Evolutionary conservation across 2,797 vertebrate species (phyloP), one percentile per base, ranked within the genome.

Genomic region (Carapus acus): DNA sequence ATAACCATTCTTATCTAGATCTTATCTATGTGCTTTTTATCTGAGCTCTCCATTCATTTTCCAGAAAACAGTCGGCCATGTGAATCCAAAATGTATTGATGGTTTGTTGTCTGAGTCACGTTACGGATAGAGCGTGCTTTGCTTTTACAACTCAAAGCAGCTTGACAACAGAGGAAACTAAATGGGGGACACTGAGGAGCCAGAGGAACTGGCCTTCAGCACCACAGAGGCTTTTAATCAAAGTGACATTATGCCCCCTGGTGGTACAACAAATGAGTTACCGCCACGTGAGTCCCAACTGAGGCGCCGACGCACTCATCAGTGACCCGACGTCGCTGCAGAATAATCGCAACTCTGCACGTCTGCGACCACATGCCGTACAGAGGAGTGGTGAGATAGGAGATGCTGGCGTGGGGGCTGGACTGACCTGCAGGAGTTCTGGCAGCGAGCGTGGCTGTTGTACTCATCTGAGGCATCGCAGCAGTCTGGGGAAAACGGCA

Each of bases 381-480:
- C n/a, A n/a, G n/a, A n/a, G n/a, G n/a, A n/a, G n/a, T 49, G 46
- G 14, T 22, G 3, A 22, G 15, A 44, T 9, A 27, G 24, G 4
- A 5, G 24, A 9, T 5, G 5, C 9, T 27, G 24, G 24, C 4
- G 9, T 27, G 24, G 8, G 24, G 22, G 58, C 55, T 63, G 53
- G 34, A 81, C 85, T 84, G 67, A 87, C 87, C 87, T 87, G 83
- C 87, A 86, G 43, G 81, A 80, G 80, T 85, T 85, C 65, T 76
- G 81, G 83, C 86, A 87, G 55, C 9, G 78, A 56, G 70, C 45
- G 54, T 66, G 81, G 67, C 82, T 87, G 79, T 82, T 82, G 69
- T 86, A 86, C 65, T 88, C 87, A 34, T 88, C 87, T 1, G 85
- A 86, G 20, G 83, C 85, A 12, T 88, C 87, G 38, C 86, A 88